Base-by-base conservation (phyloP, 2,888 invertebrate species). In the Standfussiana lucernea region DNA sequence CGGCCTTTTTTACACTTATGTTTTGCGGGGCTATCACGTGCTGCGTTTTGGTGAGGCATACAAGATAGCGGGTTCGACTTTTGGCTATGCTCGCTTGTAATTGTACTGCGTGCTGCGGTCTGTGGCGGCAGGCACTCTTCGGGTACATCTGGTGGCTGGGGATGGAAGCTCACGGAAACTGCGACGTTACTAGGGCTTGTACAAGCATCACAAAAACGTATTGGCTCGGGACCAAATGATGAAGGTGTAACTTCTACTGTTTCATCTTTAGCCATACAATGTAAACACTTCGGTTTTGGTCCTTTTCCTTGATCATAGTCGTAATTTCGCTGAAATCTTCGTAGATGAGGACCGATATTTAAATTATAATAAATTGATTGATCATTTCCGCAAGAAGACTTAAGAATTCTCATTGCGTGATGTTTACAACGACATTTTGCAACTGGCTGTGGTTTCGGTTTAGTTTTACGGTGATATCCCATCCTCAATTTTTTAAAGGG, bases 191-290 rank as follows among this genome's bases (percentile, higher is more conserved):
- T 81, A 28, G 71, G 66, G 24, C 66, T 76, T 37, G 79, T 83
- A 42, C 56, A 56, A 18, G 80, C 74, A 72, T 89, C 82, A 40
- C 77, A 62, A 40, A 50, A 40, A 68, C 13, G 50, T 73, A 65
- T 80, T 67, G n/a, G 15, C 40, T 73, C 13, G 42, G 73, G 40
- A 53, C 35, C 24, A 62, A 85, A 62, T 61, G 80, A 79, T n/a
- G 84, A 85, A 35, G 84, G 72, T 28, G 81, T 79, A 64, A 84
- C 88, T 42, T 61, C 69, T 67, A 86, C 82, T 61, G 61, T 79
- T 72, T 72, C 53, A 76, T 89, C 81, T 77, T 82, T 80, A 50
- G 10, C 50, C 24, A 6, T 45, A 45, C 15, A 18, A 45, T 6
- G 37, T 37, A 18, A 45, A 45, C 4, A 6, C 18, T 18, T 45